These are phyloP conservation scores for Tetranychus truncatus DNA, from an alignment of 2,888 invertebrate genomes.

Conservation along the genomic window DNA sequence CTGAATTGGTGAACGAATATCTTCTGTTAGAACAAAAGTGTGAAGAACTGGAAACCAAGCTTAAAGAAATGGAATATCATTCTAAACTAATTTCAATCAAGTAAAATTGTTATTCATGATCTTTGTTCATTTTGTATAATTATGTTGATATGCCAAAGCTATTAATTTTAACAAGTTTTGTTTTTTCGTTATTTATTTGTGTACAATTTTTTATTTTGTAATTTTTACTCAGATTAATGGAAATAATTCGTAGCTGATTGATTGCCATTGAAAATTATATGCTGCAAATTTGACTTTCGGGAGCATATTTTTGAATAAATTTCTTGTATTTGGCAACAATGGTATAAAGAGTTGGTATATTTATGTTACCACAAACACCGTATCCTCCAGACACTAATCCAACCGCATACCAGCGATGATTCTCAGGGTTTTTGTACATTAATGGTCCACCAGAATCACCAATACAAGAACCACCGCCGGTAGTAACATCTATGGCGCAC, in stretches of 20 bases:
- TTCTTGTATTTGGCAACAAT: slow-evolving; percentile 9
- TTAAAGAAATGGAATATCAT: slow-evolving; percentile 10
- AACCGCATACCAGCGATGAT: slow-evolving; percentile 7
- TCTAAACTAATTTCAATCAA: no score
- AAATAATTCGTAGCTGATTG: no score
- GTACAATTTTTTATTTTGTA: no score
- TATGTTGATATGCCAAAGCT: no score
- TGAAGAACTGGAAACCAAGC: slow-evolving; percentile 36
- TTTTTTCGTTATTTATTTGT: no score
- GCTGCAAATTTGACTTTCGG: slow-evolving; percentile 8
- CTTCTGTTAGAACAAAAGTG: slow-evolving; percentile 60
- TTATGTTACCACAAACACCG: slow-evolving; percentile 10
- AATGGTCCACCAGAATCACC: slow-evolving; percentile 9
- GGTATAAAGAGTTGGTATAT: slow-evolving; percentile 7
- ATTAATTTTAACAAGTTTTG: no score
- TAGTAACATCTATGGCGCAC: neutral
- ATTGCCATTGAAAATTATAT: neutral
- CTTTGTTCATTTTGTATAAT: no score
- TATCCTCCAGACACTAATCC: slow-evolving; percentile 6
- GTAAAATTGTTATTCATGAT: no score
- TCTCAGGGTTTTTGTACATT: slow-evolving; percentile 8
- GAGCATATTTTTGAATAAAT: slow-evolving; percentile 7
- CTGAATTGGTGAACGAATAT: slow-evolving; percentile 69
- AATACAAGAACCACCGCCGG: slow-evolving; percentile 5
- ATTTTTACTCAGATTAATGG: no score